Percentiles rank a stretch among this genome's conserved stretches.
These are phyloP conservation scores for Bombus pyrosoma DNA, from an alignment of 1,140 invertebrate species.

Conservation along the genomic window DNA sequence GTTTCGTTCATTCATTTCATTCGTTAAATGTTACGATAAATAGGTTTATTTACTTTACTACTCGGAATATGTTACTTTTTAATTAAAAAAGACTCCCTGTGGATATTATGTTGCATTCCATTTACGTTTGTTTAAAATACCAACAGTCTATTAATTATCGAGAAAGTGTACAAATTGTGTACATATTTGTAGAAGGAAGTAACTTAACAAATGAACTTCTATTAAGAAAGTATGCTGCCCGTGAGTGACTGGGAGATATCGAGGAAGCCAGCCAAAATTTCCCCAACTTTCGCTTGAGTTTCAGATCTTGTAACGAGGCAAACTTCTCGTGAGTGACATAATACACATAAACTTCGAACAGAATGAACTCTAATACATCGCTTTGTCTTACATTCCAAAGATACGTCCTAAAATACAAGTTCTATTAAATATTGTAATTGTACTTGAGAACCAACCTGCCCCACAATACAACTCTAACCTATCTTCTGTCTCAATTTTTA, in stretches of 20 bases:
- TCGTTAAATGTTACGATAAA: too few species aligned
- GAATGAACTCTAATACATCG: neutral
- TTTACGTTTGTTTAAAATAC: neutral
- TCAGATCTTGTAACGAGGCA: conserved; percentile 11
- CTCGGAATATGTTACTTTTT: too few species aligned
- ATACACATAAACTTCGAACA: neutral
- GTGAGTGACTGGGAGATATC: neutral
- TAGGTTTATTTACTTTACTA: too few species aligned
- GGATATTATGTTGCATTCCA: neutral
- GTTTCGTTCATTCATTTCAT: neutral
- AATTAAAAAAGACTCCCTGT: too few species aligned
- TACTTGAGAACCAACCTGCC: neutral
- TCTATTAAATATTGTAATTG: neutral
- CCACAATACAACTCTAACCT: too few species aligned
- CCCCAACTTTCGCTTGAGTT: neutral
- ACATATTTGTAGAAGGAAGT: neutral
- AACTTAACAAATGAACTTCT: neutral
- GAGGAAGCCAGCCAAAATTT: neutral
- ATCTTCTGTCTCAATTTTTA: too few species aligned
- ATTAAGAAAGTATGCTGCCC: neutral
- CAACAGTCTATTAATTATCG: neutral
- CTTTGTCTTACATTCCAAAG: neutral
- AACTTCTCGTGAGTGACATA: neutral
- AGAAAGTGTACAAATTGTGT: neutral
- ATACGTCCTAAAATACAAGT: neutral